Evolutionary conservation across 2,888 invertebrate genomes (phyloP), one percentile per base, ranked within the genome.

Genomic region (Ophion ventricosus): DNA sequence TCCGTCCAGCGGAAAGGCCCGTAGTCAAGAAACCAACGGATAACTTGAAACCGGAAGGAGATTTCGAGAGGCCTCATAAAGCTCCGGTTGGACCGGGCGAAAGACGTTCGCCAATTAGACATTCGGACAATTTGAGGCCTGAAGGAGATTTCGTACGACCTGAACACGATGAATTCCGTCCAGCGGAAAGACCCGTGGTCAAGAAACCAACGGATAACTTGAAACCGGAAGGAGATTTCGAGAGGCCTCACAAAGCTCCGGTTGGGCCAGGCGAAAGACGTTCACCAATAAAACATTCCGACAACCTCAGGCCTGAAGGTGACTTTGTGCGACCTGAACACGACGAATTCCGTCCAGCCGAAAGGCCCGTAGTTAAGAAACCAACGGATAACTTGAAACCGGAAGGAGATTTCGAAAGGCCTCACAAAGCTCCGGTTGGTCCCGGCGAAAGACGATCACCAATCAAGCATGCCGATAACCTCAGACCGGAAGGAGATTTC

Each of bases 381-480:
- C 94, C 70, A n/a, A 8, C 91, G 11, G 95, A 96, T 88, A 95
- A 96, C 89, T 89, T 96, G 0, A 93, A 91, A 67, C 95, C 95
- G 0, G 95, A 96, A 87, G 95, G 96, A 0, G 95, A 95, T 0
- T 94, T 94, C 73, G 88, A 92, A 80, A 79, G 90, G n/a, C 95
- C 95, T 84, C 93, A 92, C 57, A 85, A 93, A 63, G 91, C 92
- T 1, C 88, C 92, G 20, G 89, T 91, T 54, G 90, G 90, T 1
- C 94, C 94, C 2, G 93, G 93, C 76, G 87, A 93, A 92, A 94
- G 94, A 88, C 61, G 61, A 20, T 93, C 95, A 0, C 86, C 92
- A 0, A 90, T 92, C 1, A 94, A 93, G 20, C 94, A 95, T 85
- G 94, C 94, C 90, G 95, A 95, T 88, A 95, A 95, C 88, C 91